Conservation (phyloP, 2,113 vertebrate genomes). For the Dryoscopus gambensis region DNA sequence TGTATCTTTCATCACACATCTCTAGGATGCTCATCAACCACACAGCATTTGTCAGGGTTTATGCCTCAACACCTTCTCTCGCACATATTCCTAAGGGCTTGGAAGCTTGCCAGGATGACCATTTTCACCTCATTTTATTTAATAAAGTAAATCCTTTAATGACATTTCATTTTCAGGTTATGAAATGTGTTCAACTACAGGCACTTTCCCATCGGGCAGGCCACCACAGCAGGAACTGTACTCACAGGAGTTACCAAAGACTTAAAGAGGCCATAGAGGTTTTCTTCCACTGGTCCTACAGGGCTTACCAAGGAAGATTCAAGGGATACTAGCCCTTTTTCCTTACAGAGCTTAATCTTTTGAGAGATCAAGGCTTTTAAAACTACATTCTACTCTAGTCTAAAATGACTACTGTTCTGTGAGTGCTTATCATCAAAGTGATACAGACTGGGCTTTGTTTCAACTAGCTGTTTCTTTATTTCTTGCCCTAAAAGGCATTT, state of each 20-base stretch:
- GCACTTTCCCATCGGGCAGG: not conserved
- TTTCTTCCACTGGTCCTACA: not conserved
- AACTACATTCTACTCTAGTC: not conserved
- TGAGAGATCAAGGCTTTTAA: not conserved
- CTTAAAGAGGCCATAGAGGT: not conserved
- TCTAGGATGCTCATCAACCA: not conserved
- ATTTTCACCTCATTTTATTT: not conserved
- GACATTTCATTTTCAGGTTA: not conserved
- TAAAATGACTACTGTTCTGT: not conserved
- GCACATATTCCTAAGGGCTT: not conserved
- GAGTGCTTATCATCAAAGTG: not conserved
- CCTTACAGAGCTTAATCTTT: not conserved
- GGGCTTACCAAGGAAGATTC: not conserved
- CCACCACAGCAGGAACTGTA: not conserved
- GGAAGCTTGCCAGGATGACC: not conserved
- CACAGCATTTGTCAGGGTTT: not conserved
- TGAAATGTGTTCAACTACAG: not conserved
- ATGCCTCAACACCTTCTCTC: not conserved
- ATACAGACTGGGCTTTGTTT: not conserved
- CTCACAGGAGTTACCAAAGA: not conserved
- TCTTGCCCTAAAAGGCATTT: not conserved
- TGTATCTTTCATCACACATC: not conserved
- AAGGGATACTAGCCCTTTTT: not conserved
- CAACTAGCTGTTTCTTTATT: not conserved
- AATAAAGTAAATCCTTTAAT: not conserved